Conservation (phyloP, 2,797 vertebrate species). For the Pseudomugil gertrudae region DNA sequence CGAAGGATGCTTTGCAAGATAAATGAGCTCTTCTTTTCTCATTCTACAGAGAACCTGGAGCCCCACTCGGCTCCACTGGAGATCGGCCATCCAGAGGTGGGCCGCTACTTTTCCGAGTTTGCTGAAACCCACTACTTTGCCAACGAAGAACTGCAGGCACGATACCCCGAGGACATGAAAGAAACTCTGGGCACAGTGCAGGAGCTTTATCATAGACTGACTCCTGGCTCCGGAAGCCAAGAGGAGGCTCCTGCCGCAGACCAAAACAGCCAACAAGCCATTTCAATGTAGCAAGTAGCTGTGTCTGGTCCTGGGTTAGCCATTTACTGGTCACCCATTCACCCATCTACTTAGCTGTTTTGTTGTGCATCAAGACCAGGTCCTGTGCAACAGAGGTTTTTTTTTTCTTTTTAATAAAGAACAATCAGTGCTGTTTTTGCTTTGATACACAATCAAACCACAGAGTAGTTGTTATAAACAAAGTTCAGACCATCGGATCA, state of each 20-base stretch:
- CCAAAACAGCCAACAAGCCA: constrained; percentile 60
- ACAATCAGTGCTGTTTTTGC: neutral
- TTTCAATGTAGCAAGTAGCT: constrained; percentile 57
- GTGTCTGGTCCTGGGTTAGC: neutral
- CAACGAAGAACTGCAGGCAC: constrained; percentile 90
- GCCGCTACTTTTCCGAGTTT: constrained; percentile 95
- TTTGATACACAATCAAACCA: constrained; percentile 7
- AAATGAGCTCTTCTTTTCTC: neutral
- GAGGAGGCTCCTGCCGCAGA: constrained; percentile 54
- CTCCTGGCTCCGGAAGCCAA: constrained; percentile 46
- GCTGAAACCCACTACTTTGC: constrained; percentile 87
- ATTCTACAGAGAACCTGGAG: constrained; percentile 90
- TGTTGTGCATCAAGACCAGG: constrained; percentile 15
- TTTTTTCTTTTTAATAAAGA: neutral
- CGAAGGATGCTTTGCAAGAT: too few species aligned
- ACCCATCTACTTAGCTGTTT: constrained; percentile 35
- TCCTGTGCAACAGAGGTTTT: neutral
- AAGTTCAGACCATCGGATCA: constrained; percentile 11
- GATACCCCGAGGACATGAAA: constrained; percentile 90
- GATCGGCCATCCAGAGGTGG: constrained; percentile 93
- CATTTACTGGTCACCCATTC: constrained; percentile 24
- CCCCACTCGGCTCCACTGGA: constrained; percentile 89
- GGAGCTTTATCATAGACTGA: constrained; percentile 85
- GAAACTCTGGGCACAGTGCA: constrained; percentile 84
- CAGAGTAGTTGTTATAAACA: constrained; percentile 17